These are phyloP conservation scores for Cheilosia grossa DNA, from an alignment of 2,888 invertebrate species.

Conservation along the genomic window DNA sequence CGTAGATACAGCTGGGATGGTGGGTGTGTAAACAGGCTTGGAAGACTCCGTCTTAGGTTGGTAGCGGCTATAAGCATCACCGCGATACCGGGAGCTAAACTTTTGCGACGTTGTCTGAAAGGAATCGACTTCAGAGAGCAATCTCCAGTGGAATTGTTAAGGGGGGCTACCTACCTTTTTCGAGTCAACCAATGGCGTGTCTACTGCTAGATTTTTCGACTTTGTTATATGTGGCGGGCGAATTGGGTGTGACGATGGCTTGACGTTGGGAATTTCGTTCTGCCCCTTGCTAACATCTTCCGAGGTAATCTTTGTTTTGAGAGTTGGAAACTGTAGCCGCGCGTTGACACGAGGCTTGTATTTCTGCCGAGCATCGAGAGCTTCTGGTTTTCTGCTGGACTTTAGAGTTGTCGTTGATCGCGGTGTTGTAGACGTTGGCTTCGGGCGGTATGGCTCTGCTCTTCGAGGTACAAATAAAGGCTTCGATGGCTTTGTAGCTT, in stretches of 20 bases:
- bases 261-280: conserved; percentile 68
- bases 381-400: conserved; percentile 51
- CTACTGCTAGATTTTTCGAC: conserved; percentile 34
- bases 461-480: conserved; percentile 70
- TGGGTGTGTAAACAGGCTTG: conserved; percentile 76
- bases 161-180: conserved; percentile 36
- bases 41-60: conserved; percentile 61
- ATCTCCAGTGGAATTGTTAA: neutral
- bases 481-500: conserved; percentile 53
- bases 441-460: conserved; percentile 73
- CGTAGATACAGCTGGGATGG: conserved; percentile 77
- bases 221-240: conserved; percentile 65
- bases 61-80: conserved; percentile 70
- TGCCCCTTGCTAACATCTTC: conserved; percentile 29
- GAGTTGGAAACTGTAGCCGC: conserved; percentile 69
- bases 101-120: conserved; percentile 69
- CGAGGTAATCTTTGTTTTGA: conserved; percentile 57
- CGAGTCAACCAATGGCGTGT: conserved; percentile 33
- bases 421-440: conserved; percentile 62
- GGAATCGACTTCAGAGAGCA: neutral
- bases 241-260: conserved; percentile 58
- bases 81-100: conserved; percentile 76
- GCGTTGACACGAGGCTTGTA: conserved; percentile 67
- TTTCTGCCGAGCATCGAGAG: conserved; percentile 31
- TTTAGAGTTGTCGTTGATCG: conserved; percentile 53